Conservation (phyloP, 2,888 invertebrate species). For the Cremastinae sp. region DNA sequence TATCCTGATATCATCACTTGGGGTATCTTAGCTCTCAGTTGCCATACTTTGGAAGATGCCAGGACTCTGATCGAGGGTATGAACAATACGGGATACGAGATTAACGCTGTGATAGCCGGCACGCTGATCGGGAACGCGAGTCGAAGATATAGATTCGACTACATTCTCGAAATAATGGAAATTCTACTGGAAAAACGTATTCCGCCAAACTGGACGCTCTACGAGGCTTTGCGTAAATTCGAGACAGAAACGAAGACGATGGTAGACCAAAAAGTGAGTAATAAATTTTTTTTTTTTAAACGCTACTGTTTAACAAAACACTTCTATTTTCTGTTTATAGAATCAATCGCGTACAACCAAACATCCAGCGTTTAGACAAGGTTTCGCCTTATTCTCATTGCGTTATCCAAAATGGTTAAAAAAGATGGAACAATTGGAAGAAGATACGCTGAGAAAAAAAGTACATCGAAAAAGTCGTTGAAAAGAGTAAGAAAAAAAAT, state of each 20-base stretch:
- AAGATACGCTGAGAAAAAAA: constrained; percentile 7
- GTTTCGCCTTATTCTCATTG: constrained; percentile 65
- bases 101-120: constrained; percentile 89
- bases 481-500: neutral
- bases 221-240: constrained; percentile 77
- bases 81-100: constrained; percentile 84
- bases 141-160: constrained; percentile 83
- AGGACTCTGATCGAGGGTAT: constrained; percentile 86
- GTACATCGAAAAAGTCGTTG: neutral
- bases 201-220: constrained; percentile 83
- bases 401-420: constrained; percentile 63
- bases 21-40: constrained; percentile 91
- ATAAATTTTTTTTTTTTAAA: neutral
- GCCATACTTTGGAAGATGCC: constrained; percentile 85
- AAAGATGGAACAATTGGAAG: constrained; percentile 56
- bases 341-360: constrained; percentile 45
- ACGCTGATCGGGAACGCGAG: constrained; percentile 87
- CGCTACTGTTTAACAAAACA: neutral
- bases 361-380: constrained; percentile 61
- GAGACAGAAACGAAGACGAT: constrained; percentile 59
- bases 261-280: constrained; percentile 65
- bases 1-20: constrained; percentile 90
- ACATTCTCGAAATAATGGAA: constrained; percentile 86
- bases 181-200: constrained; percentile 84
- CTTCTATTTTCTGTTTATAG: constrained; percentile 35